phyloP scores from a whole-genome alignment of 1,140 invertebrate genomes.

The Lithobius niger region DNA sequence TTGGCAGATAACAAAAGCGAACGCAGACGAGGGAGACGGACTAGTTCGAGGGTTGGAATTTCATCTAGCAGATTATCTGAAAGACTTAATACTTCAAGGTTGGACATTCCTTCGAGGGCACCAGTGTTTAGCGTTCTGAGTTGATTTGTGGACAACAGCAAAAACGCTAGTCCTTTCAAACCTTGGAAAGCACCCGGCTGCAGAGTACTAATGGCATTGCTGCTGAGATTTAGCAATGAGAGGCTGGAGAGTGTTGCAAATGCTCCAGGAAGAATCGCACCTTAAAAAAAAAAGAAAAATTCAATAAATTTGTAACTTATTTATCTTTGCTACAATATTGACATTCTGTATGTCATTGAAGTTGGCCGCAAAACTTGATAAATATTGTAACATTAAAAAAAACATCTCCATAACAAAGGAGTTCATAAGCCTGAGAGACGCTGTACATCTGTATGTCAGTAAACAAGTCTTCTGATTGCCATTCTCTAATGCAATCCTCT shows the following conservation, averaged over 20 bases:
- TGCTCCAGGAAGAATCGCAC: slow-evolving; percentile 12
- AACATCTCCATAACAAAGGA: too few species aligned
- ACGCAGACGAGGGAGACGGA: slow-evolving; percentile 47
- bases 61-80: slow-evolving; percentile 70
- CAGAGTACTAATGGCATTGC: slow-evolving; percentile 55
- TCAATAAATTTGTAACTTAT: too few species aligned
- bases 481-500: too few species aligned
- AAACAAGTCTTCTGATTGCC: too few species aligned
- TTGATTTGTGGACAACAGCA: slow-evolving; percentile 59
- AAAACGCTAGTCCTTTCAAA: slow-evolving; percentile 46
- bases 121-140: slow-evolving; percentile 43
- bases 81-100: slow-evolving; percentile 59
- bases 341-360: too few species aligned
- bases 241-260: slow-evolving; percentile 30
- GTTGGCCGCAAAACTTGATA: too few species aligned
- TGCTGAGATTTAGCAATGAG: slow-evolving; percentile 55
- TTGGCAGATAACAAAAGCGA: slow-evolving; percentile 24
- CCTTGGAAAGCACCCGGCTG: slow-evolving; percentile 56
- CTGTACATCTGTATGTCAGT: too few species aligned
- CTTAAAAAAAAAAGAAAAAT: neutral
- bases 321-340: too few species aligned
- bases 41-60: slow-evolving; percentile 62
- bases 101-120: slow-evolving; percentile 42
- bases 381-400: too few species aligned
- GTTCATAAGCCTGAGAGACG: too few species aligned